Evolutionary conservation across 2,113 vertebrate species (phyloP).

Genomic region (Lota lota): DNA sequence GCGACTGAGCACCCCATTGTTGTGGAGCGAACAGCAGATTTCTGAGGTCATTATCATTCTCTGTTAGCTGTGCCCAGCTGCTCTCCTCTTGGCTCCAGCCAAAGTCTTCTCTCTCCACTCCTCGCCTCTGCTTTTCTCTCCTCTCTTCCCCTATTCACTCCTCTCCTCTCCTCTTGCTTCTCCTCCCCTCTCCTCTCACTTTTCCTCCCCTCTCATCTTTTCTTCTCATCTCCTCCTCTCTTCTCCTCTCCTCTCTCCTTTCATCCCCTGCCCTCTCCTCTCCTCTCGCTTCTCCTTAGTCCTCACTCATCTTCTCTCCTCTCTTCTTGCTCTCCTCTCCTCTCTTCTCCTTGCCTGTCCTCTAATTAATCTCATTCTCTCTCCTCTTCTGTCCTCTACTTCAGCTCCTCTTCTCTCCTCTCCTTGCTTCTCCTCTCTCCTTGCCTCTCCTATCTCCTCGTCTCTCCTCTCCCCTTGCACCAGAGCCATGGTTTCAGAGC

Average conservation of each 20-base stretch:
- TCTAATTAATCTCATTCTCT: background rate
- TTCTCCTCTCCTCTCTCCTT: background rate
- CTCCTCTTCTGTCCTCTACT: background rate
- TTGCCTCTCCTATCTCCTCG: background rate
- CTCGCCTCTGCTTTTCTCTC: constrained; percentile 31
- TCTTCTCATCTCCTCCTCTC: background rate
- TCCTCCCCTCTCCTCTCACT: background rate
- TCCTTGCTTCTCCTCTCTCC: too few species aligned
- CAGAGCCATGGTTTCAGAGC: constrained; percentile 47
- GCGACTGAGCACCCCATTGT: constrained; percentile 99
- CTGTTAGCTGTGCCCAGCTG: constrained; percentile 99
- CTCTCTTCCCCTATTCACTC: constrained; percentile 2
- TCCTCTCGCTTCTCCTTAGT: background rate
- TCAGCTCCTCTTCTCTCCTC: too few species aligned
- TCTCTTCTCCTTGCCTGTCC: background rate
- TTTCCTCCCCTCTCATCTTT: background rate
- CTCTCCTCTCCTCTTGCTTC: background rate
- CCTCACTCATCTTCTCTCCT: background rate
- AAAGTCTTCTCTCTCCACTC: constrained; percentile 79
- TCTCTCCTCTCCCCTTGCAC: background rate
- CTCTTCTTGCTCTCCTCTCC: background rate
- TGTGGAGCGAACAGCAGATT: constrained; percentile 99
- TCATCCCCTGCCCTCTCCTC: background rate
- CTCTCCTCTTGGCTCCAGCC: constrained; percentile 94
- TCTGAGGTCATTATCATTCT: constrained; percentile 99